phyloP scores from a whole-genome alignment of 2,797 vertebrate species.

The Rhynchotus rufescens region DNA sequence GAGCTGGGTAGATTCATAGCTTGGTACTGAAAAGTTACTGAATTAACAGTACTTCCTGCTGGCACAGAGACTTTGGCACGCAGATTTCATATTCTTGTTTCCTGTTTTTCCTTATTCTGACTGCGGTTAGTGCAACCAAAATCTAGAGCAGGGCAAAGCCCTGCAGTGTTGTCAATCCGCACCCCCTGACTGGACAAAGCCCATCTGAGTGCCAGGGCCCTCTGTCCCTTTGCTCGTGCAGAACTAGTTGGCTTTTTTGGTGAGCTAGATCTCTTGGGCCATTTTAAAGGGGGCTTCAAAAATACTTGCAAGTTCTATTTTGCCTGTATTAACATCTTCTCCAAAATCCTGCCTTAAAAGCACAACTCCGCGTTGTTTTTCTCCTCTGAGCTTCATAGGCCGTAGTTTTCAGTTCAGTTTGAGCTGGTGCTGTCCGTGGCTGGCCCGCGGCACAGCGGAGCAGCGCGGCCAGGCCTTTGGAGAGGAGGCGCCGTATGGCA shows the following conservation, averaged over 20 bases:
- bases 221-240: background rate
- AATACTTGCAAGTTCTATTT: slow-evolving; percentile 54
- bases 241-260: background rate
- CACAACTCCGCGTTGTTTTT: background rate
- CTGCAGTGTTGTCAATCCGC: background rate
- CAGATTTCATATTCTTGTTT: slow-evolving; percentile 23
- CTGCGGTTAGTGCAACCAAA: slow-evolving; percentile 18
- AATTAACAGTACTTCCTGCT: slow-evolving; percentile 22
- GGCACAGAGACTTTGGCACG: background rate
- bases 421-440: background rate
- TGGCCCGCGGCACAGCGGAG: too few species aligned
- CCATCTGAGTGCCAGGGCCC: background rate
- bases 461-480: background rate
- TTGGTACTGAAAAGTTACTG: slow-evolving; percentile 4
- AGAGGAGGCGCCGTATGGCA: background rate
- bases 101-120: background rate
- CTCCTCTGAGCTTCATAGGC: background rate
- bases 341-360: slow-evolving; percentile 49
- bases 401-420: slow-evolving; percentile 19
- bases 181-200: background rate
- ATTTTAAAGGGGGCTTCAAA: slow-evolving; percentile 38
- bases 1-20: background rate
- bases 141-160: background rate
- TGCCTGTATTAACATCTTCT: slow-evolving; percentile 20
- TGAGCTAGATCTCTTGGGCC: background rate